Base-by-base conservation (phyloP, 37 sponge, comb jelly and placozoan species). In the Petrosia ficiformis region DNA sequence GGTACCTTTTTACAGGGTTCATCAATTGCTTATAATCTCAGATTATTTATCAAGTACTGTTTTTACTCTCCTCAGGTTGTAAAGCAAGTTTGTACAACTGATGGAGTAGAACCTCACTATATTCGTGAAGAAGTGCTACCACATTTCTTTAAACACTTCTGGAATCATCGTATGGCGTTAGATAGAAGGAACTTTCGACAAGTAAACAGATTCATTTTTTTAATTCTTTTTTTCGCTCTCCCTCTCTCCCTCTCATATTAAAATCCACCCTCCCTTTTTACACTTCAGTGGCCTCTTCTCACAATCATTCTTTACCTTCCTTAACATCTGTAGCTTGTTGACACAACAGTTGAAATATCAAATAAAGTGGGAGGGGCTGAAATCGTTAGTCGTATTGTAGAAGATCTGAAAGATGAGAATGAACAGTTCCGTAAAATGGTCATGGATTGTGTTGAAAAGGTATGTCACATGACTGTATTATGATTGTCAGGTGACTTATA, bases 371-470 rank as follows among this genome's bases (percentile, higher is more conserved):
- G 99, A 0, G 95, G 86, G 29, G 95, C 99, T 21, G 99, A 98
- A 68, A 98, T 98, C 37, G 82, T 90, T 54, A 79, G 82, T 24
- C 84, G 99, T 0, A 84, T 98, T 29, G 99, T 95, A 36, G 95
- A 98, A 21, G 99, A 98, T 76, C 86, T 98, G 34, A 98, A 98
- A 73, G 99, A 98, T 34, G 99, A 98, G 66, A 89, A 88, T 58
- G 99, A 98, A 69, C 95, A 92, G 84, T 98, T 95, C 75, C 67
- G 99, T 26, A 98, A 98, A 84, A 98, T 98, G 99, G 99, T 98
- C 67, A 94, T 98, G 93, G 99, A 98, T 77, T 87, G 92, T 65
- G 85, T 92, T 58, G 99, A 98, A 65, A 89, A 92, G 93, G 93
- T 95, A 24, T 1, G 59, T 52, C n/a, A 44, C 31, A 10, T 25